A percentile compares a stretch with the other conserved stretches of the same genome.
phyloP scores from a whole-genome alignment of 2,888 invertebrate species.

The Melolontha melolontha region DNA sequence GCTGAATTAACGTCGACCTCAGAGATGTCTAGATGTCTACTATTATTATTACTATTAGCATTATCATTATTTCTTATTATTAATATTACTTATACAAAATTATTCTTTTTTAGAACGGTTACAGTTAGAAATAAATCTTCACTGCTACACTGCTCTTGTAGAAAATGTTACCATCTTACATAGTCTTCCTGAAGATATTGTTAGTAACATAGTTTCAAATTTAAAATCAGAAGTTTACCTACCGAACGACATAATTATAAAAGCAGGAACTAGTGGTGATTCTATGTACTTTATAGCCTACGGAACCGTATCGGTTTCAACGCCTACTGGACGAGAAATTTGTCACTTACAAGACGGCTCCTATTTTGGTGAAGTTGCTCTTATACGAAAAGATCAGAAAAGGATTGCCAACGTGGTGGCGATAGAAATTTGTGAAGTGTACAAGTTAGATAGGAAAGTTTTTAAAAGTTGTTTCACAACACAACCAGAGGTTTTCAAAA shows the following conservation, averaged over 20 bases:
- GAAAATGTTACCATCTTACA: constrained; percentile 70
- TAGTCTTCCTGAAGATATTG: constrained; percentile 65
- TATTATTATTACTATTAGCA: too few species aligned
- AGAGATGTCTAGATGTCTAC: too few species aligned
- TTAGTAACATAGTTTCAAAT: constrained; percentile 69
- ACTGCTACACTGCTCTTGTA: constrained; percentile 69
- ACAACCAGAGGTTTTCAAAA: constrained; percentile 31
- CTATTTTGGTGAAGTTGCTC: constrained; percentile 73
- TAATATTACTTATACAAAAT: too few species aligned
- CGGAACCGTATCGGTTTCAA: constrained; percentile 73
- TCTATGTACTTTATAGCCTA: constrained; percentile 75
- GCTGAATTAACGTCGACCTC: too few species aligned
- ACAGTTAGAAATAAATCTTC: constrained; percentile 66
- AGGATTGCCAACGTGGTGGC: constrained; percentile 71
- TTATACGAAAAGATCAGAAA: constrained; percentile 69
- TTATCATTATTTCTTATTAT: too few species aligned
- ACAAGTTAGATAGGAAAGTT: constrained; percentile 66
- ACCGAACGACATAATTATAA: constrained; percentile 72
- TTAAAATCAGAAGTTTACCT: constrained; percentile 71
- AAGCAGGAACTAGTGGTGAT: constrained; percentile 71
- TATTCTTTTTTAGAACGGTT: constrained; percentile 35
- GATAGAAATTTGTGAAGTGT: constrained; percentile 73
- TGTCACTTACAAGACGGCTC: constrained; percentile 73
- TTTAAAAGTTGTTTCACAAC: constrained; percentile 36
- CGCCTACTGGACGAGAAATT: constrained; percentile 72